A percentile compares a stretch with the other conserved stretches of the same genome.
These are phyloP conservation scores for Pristiophorus japonicus DNA, from an alignment of 2,113 vertebrate species.

Conservation along the genomic window DNA sequence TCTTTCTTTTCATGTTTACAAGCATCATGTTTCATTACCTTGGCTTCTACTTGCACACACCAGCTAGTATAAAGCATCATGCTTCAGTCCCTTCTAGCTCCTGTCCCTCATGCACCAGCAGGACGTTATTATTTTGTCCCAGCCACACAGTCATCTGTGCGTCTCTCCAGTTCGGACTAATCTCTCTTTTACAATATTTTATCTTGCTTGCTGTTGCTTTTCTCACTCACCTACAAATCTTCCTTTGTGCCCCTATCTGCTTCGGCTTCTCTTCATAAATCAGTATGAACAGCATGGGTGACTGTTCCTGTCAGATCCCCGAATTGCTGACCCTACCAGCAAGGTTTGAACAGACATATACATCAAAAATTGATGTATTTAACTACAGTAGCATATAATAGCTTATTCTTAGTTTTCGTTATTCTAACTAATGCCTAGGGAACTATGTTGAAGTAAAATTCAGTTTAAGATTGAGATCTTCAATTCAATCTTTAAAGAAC, in stretches of 20 bases:
- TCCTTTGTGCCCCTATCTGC: not conserved
- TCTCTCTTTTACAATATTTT: not conserved
- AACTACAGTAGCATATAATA: not conserved
- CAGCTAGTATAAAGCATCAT: not conserved
- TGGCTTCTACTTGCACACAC: too few species aligned
- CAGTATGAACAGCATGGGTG: not conserved
- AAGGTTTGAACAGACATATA: not conserved
- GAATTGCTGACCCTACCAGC: not conserved
- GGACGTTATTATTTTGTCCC: not conserved
- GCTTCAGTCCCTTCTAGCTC: too few species aligned
- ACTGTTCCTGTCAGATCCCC: not conserved
- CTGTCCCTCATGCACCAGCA: not conserved
- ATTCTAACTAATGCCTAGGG: not conserved
- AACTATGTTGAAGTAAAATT: not conserved
- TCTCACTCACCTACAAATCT: not conserved
- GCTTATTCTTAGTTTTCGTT: not conserved
- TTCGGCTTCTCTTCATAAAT: not conserved
- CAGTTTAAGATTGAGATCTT: conserved; percentile 2
- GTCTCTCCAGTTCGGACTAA: not conserved
- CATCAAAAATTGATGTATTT: not conserved
- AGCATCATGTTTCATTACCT: not conserved
- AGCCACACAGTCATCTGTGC: not conserved
- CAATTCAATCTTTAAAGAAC: not conserved
- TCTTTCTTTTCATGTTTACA: not conserved
- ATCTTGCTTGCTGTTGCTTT: not conserved